Conservation (phyloP, 2,797 vertebrate genomes). For the Leptatherina wallacei region DNA sequence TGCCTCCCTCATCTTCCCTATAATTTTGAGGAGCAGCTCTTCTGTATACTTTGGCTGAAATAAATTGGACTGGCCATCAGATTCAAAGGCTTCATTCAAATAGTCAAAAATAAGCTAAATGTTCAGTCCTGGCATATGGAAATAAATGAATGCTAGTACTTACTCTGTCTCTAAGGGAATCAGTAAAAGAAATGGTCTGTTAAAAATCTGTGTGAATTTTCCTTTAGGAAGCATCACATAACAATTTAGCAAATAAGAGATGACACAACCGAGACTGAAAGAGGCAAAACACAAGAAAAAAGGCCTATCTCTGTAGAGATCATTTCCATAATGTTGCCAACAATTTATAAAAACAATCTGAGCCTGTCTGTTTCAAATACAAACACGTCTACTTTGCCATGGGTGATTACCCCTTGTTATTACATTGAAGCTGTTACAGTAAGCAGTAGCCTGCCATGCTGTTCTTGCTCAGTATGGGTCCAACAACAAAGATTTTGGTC, state of each 20-base stretch:
- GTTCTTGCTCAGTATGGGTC: background rate
- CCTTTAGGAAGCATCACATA: background rate
- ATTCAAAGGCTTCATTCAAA: slow-evolving; percentile 1
- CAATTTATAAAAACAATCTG: slow-evolving; percentile 7
- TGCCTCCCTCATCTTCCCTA: slow-evolving; percentile 7
- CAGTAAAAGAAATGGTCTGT: slow-evolving; percentile 1
- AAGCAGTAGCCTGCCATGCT: slow-evolving; percentile 1
- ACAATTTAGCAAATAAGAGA: background rate
- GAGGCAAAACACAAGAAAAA: slow-evolving; percentile 8
- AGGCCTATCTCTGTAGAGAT: background rate
- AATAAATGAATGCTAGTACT: background rate
- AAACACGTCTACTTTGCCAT: slow-evolving; percentile 13
- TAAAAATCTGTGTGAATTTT: background rate
- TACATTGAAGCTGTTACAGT: slow-evolving; percentile 16
- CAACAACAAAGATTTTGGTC: background rate
- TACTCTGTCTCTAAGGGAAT: background rate
- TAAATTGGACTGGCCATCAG: background rate
- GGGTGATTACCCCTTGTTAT: slow-evolving; percentile 20
- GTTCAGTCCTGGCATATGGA: background rate
- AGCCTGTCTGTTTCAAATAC: slow-evolving; percentile 10
- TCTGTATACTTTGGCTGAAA: background rate
- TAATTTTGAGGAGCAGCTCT: background rate
- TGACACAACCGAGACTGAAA: background rate
- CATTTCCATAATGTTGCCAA: slow-evolving; percentile 16
- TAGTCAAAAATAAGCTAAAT: background rate